These are phyloP conservation scores for Oreohelix idahoensis DNA, from an alignment of 1,140 invertebrate species.

Conservation along the genomic window DNA sequence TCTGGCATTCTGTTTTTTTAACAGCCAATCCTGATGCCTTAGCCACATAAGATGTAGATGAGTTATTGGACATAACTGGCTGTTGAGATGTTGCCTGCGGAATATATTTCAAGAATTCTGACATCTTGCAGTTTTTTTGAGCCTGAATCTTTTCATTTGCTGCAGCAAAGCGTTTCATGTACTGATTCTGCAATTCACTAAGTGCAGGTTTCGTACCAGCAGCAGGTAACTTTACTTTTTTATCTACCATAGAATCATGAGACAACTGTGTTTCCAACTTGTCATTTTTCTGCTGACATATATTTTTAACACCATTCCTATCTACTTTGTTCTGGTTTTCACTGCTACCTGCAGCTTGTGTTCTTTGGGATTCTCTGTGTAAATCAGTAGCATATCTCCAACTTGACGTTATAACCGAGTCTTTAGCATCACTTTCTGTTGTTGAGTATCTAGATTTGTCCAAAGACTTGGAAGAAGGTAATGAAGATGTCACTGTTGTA, in stretches of 20 bases:
- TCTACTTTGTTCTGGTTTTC: background rate
- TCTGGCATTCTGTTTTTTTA: background rate
- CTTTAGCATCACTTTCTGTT: background rate
- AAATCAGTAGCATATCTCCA: background rate
- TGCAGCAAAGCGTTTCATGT: background rate
- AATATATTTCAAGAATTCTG: background rate
- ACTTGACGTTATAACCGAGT: background rate
- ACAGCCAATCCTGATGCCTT: background rate
- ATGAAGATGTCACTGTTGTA: background rate
- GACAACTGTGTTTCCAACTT: background rate
- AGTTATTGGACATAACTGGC: background rate
- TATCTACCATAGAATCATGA: background rate
- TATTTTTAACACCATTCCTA: background rate
- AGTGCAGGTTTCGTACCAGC: too few species aligned
- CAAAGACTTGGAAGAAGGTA: background rate
- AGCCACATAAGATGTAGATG: background rate
- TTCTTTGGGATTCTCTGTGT: background rate
- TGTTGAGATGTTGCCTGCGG: background rate
- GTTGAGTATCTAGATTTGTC: background rate
- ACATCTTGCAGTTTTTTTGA: background rate
- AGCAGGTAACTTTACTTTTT: background rate
- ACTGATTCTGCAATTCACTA: background rate
- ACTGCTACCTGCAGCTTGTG: background rate
- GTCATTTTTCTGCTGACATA: too few species aligned
- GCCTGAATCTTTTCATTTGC: background rate